Evolutionary conservation across 2,888 invertebrate genomes (phyloP).

Genomic region (Polydrusus pterygomalis): DNA sequence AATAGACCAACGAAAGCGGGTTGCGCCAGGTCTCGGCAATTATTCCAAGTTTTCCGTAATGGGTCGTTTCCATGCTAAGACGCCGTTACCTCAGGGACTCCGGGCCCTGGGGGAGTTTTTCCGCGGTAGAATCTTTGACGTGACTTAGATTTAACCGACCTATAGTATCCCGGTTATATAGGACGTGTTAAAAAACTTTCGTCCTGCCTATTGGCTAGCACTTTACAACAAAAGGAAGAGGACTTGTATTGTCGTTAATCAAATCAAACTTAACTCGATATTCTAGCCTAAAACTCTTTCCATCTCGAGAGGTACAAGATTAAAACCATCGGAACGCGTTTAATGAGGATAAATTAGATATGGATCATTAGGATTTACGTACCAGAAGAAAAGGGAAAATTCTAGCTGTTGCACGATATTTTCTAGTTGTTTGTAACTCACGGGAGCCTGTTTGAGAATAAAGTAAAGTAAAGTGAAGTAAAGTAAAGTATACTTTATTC

Average conservation of each 20-base stretch:
- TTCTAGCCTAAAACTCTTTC: slow-evolving; percentile 1
- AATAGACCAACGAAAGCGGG: slow-evolving; percentile 14
- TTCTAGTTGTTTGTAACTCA: slow-evolving; percentile 9
- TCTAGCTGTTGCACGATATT: neutral
- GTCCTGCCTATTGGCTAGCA: too few relatives aligned
- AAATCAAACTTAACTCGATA: too few relatives aligned
- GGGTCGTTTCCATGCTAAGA: slow-evolving; percentile 22
- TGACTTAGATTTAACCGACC: neutral
- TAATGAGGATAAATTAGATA: slow-evolving; percentile 12
- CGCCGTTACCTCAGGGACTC: slow-evolving; percentile 5
- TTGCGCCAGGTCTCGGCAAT: slow-evolving; percentile 25
- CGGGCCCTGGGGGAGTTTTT: slow-evolving; percentile 18
- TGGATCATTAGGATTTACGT: slow-evolving; percentile 16
- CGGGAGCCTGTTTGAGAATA: too few relatives aligned
- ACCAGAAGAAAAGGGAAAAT: slow-evolving; percentile 13
- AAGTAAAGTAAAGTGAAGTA: too few relatives aligned
- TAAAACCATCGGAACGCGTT: neutral
- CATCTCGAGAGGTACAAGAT: slow-evolving; percentile 6
- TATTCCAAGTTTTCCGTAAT: slow-evolving; percentile 31
- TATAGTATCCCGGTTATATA: too few relatives aligned
- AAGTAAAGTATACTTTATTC: too few relatives aligned
- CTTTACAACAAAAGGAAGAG: too few relatives aligned
- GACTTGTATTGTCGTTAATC: too few relatives aligned
- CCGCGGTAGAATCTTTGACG: neutral
- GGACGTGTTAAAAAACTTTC: too few relatives aligned